phyloP scores from a whole-genome alignment of 1,140 invertebrate species.

The Microplitis demolitor region DNA sequence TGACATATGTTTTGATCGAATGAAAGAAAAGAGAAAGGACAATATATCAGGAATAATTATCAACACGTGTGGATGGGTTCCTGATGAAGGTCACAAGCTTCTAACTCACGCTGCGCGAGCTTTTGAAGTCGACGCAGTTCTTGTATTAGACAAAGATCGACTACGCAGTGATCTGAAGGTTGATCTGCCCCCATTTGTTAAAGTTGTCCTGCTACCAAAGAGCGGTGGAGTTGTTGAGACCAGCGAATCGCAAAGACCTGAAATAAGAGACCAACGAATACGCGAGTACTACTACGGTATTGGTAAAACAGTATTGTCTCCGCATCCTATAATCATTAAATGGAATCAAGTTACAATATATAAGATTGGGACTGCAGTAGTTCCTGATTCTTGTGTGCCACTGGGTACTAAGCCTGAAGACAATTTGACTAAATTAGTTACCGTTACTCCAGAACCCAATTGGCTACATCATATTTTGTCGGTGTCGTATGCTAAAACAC shows the following conservation, averaged over 20 bases:
- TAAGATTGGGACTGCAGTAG: slow-evolving; percentile 91
- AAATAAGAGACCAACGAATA: slow-evolving; percentile 80
- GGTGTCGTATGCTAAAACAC: slow-evolving; percentile 80
- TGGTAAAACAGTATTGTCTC: slow-evolving; percentile 78
- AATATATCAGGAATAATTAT: slow-evolving; percentile 93
- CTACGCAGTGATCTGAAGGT: slow-evolving; percentile 92
- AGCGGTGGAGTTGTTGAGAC: slow-evolving; percentile 95
- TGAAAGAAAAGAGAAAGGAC: slow-evolving; percentile 86
- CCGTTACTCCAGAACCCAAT: slow-evolving; percentile 74
- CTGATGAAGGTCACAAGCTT: slow-evolving; percentile 84
- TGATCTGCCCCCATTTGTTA: slow-evolving; percentile 92
- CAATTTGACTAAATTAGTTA: slow-evolving; percentile 88
- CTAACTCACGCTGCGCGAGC: slow-evolving; percentile 85
- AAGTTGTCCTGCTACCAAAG: slow-evolving; percentile 92
- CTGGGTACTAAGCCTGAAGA: slow-evolving; percentile 94
- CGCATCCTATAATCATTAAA: slow-evolving; percentile 89
- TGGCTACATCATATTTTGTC: slow-evolving; percentile 89
- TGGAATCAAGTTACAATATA: slow-evolving; percentile 88
- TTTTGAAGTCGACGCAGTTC: slow-evolving; percentile 94
- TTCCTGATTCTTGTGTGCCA: slow-evolving; percentile 94
- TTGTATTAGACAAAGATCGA: slow-evolving; percentile 96
- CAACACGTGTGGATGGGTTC: slow-evolving; percentile 98
- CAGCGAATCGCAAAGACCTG: slow-evolving; percentile 71
- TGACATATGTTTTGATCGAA: slow-evolving; percentile 81
- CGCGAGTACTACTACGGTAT: slow-evolving; percentile 95